Percentiles rank a stretch among this genome's conserved stretches.
These are phyloP conservation scores for Lophius piscatorius DNA, from an alignment of 2,113 vertebrate genomes.

Conservation along the genomic window DNA sequence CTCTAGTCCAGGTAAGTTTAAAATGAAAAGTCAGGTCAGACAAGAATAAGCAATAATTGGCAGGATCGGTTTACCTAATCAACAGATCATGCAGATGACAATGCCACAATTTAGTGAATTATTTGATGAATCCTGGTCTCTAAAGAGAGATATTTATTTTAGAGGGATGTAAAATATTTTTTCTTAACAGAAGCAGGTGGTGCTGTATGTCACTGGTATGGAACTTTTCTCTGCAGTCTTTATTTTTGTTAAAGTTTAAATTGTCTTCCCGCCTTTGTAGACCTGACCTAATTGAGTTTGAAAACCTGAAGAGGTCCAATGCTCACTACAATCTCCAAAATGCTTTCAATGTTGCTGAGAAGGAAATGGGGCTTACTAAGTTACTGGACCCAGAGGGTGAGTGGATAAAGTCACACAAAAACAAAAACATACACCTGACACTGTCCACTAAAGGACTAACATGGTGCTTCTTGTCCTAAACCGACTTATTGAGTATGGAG, in stretches of 20 bases:
- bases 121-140: slow-evolving; percentile 3
- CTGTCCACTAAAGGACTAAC: slow-evolving; percentile 15
- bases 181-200: background rate
- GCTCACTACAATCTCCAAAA: slow-evolving; percentile 95
- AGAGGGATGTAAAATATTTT: background rate
- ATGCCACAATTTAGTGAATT: slow-evolving; percentile 1
- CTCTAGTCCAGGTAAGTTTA: background rate
- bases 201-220: background rate
- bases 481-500: slow-evolving; percentile 16
- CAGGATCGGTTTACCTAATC: slow-evolving; percentile 4
- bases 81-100: slow-evolving; percentile 10
- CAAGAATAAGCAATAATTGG: slow-evolving; percentile 6
- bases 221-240: background rate
- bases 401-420: slow-evolving; percentile 22
- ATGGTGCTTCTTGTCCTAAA: slow-evolving; percentile 9
- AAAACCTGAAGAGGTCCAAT: slow-evolving; percentile 90
- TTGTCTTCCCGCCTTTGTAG: slow-evolving; percentile 65
- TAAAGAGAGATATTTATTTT: background rate
- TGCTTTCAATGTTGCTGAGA: slow-evolving; percentile 92
- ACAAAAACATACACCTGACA: slow-evolving; percentile 14
- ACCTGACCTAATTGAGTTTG: slow-evolving; percentile 91
- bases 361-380: slow-evolving; percentile 91
- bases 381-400: slow-evolving; percentile 93
- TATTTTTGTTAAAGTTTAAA: slow-evolving; percentile 23
- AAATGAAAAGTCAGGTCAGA: slow-evolving; percentile 14